These are phyloP conservation scores for Nomada goodeniana DNA, from an alignment of 2,888 invertebrate species.

Conservation along the genomic window DNA sequence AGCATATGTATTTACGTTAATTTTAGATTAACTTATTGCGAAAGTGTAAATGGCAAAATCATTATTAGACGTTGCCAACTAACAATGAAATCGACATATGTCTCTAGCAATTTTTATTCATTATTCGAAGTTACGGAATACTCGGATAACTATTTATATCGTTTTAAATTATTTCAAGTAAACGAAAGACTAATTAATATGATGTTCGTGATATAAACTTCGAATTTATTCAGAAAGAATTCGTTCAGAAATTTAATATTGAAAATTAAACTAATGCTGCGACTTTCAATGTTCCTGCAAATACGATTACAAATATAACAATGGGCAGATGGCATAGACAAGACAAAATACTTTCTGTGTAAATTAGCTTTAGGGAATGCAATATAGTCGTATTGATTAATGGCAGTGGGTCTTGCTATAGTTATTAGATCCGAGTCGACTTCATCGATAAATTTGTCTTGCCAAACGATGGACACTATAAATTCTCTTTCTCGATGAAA, in stretches of 20 bases:
- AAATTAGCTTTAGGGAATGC: constrained; percentile 13
- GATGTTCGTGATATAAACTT: no score
- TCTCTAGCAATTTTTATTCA: no score
- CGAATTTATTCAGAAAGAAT: no score
- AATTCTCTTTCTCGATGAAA: constrained; percentile 37
- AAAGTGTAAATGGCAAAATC: constrained; percentile 1
- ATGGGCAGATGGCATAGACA: not conserved
- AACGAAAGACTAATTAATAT: not conserved
- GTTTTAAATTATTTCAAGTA: not conserved
- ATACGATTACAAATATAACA: not conserved
- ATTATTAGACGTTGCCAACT: not conserved
- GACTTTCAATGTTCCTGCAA: not conserved
- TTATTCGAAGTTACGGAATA: no score
- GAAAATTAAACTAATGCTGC: not conserved
- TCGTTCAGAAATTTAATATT: no score
- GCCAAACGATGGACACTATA: not conserved
- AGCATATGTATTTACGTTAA: not conserved
- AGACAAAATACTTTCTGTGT: not conserved
- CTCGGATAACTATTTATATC: no score
- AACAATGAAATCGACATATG: not conserved
- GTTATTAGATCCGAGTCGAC: constrained; percentile 8
- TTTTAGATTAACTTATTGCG: not conserved
- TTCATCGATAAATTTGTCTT: not conserved
- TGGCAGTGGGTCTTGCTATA: not conserved
- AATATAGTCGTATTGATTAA: not conserved